Evolutionary conservation across 1,140 invertebrate genomes (phyloP).

Genomic region (Drosophila leontia): DNA sequence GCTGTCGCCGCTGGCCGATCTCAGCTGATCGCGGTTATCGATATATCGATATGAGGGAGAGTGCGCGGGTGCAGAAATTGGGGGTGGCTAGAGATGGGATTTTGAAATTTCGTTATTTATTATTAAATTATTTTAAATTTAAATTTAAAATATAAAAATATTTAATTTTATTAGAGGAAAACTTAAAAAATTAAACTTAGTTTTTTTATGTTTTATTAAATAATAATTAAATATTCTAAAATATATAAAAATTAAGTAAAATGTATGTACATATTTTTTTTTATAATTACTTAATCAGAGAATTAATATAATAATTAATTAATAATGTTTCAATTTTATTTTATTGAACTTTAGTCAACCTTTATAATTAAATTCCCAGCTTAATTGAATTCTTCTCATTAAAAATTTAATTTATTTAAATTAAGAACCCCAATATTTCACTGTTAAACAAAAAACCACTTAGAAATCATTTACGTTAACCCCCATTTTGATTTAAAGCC

Average conservation of each 20-base stretch:
- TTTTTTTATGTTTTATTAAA: too few species aligned
- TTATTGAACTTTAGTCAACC: too few species aligned
- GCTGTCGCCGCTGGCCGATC: constrained; percentile 56
- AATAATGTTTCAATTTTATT: too few species aligned
- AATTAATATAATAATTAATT: too few species aligned
- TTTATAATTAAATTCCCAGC: not conserved
- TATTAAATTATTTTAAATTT: too few species aligned
- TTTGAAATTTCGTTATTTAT: not conserved
- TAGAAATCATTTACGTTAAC: not conserved
- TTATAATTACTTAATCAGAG: too few species aligned
- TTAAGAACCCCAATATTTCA: not conserved
- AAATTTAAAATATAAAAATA: too few species aligned
- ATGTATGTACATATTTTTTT: too few species aligned
- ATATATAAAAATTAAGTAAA: too few species aligned
- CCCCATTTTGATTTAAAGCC: constrained; percentile 5
- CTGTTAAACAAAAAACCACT: not conserved
- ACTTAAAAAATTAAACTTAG: too few species aligned
- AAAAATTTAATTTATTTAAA: not conserved
- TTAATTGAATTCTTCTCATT: not conserved
- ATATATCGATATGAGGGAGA: constrained; percentile 21
- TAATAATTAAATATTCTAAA: too few species aligned
- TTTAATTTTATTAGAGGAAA: too few species aligned
- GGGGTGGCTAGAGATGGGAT: not conserved
- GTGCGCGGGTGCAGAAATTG: constrained; percentile 1
- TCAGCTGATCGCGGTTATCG: constrained; percentile 68